Base-by-base conservation (phyloP, 1,140 invertebrate genomes). In the Drosophila fuyamai region DNA sequence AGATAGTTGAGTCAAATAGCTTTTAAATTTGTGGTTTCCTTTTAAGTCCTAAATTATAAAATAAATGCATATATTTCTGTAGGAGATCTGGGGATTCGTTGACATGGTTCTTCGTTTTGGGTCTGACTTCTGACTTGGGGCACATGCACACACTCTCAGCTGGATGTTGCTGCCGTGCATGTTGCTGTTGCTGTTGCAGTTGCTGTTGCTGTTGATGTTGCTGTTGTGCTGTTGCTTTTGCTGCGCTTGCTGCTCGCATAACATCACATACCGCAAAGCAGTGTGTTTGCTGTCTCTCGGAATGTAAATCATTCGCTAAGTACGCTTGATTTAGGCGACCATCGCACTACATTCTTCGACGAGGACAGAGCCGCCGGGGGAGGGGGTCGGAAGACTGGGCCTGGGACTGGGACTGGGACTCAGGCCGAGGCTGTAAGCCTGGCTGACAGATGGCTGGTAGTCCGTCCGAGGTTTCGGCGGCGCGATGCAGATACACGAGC, bases 231-330 rank as follows among this genome's bases (percentile, higher is more conserved):
- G 78, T 9, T 58, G 62, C 10, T 58, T 54, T 12, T 44, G 59
- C n/a, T 67, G 59, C 29, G 23, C 63, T 40, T 70, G 83, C 67
- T 90, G 70, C 77, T 90, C 86, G 84, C 90, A 92, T 92, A 92
- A 89, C 86, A 92, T 92, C 83, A 92, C 90, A 92, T 92, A 90
- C 90, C 72, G 68, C 79, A 85, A 85, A 91, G 82, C 90, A 90
- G 90, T 90, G 90, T 92, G 84, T 92, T 92, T 92, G 90, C 90
- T 92, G 90, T 92, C 86, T 92, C 89, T 89, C 79, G 90, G 90
- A 92, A 92, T 92, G 90, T 92, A 92, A 92, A 92, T 92, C 90
- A 92, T 92, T 90, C 79, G 90, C 88, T 92, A 92, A 92, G 86
- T 92, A 92, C 90, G 86, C 90, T 90, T 92, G 90, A 92, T 92